Conservation (phyloP, 92 coral and sea anemone species). For the Palythoa grandiflora region DNA sequence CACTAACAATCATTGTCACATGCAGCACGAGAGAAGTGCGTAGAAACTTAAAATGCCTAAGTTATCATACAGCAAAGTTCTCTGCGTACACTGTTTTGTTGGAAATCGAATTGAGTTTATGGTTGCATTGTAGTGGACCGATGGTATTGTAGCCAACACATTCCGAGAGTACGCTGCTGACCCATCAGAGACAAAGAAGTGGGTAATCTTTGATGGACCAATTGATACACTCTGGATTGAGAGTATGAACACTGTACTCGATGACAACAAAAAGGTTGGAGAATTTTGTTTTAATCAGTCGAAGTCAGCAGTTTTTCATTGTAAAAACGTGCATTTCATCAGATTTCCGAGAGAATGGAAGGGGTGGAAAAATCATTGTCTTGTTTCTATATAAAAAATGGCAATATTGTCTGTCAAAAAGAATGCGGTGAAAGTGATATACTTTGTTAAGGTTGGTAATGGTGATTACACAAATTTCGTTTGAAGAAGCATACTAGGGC, state of each 20-base stretch:
- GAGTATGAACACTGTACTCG: conserved; percentile 99
- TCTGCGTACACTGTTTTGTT: background rate
- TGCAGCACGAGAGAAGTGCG: background rate
- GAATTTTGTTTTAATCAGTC: no score
- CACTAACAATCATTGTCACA: background rate
- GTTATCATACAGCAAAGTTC: background rate
- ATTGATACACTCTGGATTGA: conserved; percentile 99
- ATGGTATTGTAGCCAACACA: conserved; percentile 99
- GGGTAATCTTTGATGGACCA: conserved; percentile 99
- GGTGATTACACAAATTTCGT: no score
- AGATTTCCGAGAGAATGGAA: no score
- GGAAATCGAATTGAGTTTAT: background rate
- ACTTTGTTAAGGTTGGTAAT: no score
- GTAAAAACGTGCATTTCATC: no score
- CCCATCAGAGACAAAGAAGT: conserved; percentile 94
- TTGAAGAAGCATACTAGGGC: no score
- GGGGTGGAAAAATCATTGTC: no score
- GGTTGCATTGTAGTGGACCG: conserved; percentile 86
- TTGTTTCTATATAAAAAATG: no score
- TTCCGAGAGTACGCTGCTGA: conserved; percentile 99
- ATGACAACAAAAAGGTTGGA: conserved; percentile 96
- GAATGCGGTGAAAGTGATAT: no score
- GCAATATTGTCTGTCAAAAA: no score
- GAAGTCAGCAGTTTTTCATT: no score
- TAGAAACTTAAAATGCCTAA: background rate